A percentile compares a stretch with the other conserved stretches of the same genome.
phyloP scores from a whole-genome alignment of 2,797 vertebrate genomes.

The Acanthis flammea region DNA sequence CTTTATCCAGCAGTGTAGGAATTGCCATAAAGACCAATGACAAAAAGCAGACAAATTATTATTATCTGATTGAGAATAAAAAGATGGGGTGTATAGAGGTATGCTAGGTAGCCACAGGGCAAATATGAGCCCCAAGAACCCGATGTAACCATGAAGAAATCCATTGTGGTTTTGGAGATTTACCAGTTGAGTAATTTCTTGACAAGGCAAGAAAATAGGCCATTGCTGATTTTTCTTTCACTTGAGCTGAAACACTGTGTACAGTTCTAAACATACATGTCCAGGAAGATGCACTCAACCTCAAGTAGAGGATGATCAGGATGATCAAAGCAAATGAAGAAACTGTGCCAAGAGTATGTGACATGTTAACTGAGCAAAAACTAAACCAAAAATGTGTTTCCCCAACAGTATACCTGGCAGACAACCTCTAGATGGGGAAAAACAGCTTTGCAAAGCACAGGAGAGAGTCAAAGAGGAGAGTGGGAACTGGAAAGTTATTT shows the following conservation, averaged over 20 bases:
- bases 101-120: too few species aligned
- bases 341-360: background rate
- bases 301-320: background rate
- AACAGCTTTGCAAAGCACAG: background rate
- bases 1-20: background rate
- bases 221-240: background rate
- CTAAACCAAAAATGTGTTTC: background rate
- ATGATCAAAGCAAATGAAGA: background rate
- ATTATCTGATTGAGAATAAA: background rate
- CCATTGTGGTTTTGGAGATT: background rate
- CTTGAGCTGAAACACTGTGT: fast-evolving
- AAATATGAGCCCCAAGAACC: background rate
- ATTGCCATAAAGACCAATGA: background rate
- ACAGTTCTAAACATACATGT: background rate
- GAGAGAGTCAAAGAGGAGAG: background rate
- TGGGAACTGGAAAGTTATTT: background rate
- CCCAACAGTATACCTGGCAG: background rate
- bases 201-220: background rate
- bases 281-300: background rate
- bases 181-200: background rate
- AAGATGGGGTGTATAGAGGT: background rate
- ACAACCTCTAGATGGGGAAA: background rate
- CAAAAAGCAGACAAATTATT: background rate
- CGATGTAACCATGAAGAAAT: background rate
- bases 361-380: background rate